Evolutionary conservation across 2,113 vertebrate genomes (phyloP).

Genomic region (Lophius piscatorius): DNA sequence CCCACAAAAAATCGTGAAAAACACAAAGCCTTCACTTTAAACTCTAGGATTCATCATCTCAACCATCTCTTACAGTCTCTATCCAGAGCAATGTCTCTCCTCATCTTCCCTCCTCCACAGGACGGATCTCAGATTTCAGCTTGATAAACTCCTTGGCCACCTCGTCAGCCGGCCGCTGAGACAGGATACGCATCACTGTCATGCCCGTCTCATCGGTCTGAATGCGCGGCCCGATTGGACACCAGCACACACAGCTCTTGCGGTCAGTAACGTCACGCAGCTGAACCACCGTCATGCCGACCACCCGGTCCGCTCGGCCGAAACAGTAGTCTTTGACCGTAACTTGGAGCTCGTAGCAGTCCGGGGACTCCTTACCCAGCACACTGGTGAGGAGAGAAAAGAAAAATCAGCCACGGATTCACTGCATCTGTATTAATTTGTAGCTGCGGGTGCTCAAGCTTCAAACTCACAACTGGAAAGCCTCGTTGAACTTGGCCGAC

Average conservation of each 20-base stretch:
- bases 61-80: neutral
- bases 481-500: conserved; percentile 95
- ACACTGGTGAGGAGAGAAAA: conserved; percentile 70
- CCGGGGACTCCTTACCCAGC: conserved; percentile 87
- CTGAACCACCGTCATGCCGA: conserved; percentile 92
- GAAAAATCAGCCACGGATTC: neutral
- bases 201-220: conserved; percentile 92
- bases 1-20: neutral
- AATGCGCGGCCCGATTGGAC: conserved; percentile 87
- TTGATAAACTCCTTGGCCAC: conserved; percentile 96
- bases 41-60: neutral
- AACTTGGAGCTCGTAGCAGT: conserved; percentile 95
- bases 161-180: conserved; percentile 92
- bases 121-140: conserved; percentile 92
- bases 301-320: conserved; percentile 91
- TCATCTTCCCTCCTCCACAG: conserved; percentile 92
- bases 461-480: conserved; percentile 90
- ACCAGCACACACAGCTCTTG: conserved; percentile 95
- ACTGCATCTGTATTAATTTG: neutral
- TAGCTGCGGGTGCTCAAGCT: neutral
- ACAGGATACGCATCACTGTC: conserved; percentile 92
- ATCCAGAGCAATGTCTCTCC: neutral
- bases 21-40: neutral
- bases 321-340: conserved; percentile 98
- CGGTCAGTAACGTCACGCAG: conserved; percentile 90